Evolutionary conservation across 2,888 invertebrate species (phyloP).

Genomic region (Pseudococcus jackbeardsleyi): DNA sequence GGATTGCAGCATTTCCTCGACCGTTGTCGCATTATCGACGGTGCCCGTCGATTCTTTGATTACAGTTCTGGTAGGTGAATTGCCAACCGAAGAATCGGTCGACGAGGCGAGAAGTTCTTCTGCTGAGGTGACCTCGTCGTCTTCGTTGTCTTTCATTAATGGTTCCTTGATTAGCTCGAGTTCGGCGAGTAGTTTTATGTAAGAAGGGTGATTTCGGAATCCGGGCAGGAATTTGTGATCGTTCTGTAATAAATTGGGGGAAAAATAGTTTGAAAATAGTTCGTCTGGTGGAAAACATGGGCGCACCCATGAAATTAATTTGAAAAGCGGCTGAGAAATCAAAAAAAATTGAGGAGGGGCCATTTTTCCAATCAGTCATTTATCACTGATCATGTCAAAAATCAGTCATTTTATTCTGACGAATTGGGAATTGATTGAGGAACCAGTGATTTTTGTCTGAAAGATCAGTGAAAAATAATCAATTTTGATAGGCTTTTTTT

Average conservation of each 20-base stretch:
- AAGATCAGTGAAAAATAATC: too few relatives aligned
- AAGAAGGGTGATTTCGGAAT: constrained; percentile 78
- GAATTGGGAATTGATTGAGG: too few relatives aligned
- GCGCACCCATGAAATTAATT: too few relatives aligned
- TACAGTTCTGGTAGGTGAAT: constrained; percentile 12
- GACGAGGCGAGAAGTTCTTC: constrained; percentile 68
- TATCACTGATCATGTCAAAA: too few relatives aligned
- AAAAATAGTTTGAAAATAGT: not conserved
- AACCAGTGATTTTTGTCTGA: too few relatives aligned
- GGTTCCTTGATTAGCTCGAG: constrained; percentile 77
- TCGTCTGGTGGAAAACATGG: too few relatives aligned
- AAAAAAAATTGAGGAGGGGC: too few relatives aligned
- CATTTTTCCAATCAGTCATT: too few relatives aligned
- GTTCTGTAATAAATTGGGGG: not conserved
- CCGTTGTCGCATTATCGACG: not conserved
- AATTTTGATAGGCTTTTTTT: too few relatives aligned
- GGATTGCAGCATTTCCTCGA: constrained; percentile 46
- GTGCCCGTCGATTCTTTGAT: constrained; percentile 20
- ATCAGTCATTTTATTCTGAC: too few relatives aligned
- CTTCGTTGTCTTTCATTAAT: constrained; percentile 67
- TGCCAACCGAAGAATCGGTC: constrained; percentile 15
- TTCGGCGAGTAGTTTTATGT: constrained; percentile 80
- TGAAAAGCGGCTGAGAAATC: too few relatives aligned
- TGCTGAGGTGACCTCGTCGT: constrained; percentile 66
- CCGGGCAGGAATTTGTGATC: constrained; percentile 75